These are phyloP conservation scores for Gavialis gangeticus DNA, from an alignment of 2,113 vertebrate species.

Conservation along the genomic window DNA sequence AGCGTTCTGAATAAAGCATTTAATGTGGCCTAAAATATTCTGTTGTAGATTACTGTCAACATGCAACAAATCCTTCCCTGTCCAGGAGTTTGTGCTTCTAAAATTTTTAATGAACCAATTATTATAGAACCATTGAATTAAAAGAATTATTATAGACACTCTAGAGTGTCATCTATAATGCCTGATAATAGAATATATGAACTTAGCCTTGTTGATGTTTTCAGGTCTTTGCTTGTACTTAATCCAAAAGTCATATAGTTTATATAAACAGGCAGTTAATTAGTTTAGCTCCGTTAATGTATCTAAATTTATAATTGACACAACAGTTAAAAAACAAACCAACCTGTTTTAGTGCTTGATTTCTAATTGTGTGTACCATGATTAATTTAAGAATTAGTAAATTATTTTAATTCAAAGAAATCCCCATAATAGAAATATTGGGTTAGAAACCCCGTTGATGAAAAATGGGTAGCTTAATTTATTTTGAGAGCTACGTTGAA, in stretches of 20 bases:
- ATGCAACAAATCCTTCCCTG: neutral
- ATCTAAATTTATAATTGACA: neutral
- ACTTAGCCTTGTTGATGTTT: neutral
- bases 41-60: neutral
- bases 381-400: neutral
- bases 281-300: neutral
- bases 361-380: neutral
- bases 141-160: neutral
- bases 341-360: neutral
- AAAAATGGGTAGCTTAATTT: neutral
- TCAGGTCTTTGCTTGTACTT: neutral
- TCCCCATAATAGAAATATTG: neutral
- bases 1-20: neutral
- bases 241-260: neutral
- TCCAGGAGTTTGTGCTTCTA: neutral
- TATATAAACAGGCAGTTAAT: neutral
- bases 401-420: neutral
- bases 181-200: neutral
- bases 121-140: neutral
- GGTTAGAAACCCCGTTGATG: neutral
- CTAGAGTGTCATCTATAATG: neutral
- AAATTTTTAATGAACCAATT: neutral
- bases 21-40: neutral
- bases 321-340: neutral
- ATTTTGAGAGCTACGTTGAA: neutral